Evolutionary conservation across 2,113 vertebrate genomes (phyloP), one percentile per base, ranked within the genome.

Genomic region (Fulica atra): DNA sequence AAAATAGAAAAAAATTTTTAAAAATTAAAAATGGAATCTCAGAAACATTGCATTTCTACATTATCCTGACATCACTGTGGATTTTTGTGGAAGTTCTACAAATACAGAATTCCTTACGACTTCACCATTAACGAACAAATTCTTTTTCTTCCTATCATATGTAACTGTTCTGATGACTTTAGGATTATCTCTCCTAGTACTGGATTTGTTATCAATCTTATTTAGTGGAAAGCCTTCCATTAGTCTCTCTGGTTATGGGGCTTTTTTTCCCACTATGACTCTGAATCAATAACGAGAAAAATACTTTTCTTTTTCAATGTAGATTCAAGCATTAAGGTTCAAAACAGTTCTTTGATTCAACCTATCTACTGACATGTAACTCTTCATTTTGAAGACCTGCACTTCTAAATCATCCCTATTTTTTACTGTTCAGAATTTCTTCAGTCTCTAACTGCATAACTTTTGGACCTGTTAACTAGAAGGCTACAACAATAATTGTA

Each of bases 401-500:
- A 40, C 11, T 57, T 61, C 26, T 65, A 86, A 72, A 53, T 57
- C 20, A 69, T 60, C 29, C 20, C 50, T 69, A n/a, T 38, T 21
- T 70, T 6, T 0, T 48, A 20, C 38, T 65, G 3, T 20, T 79
- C 25, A 81, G 33, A 93, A 89, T 53, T 4, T 16, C 50, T 82
- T 82, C 59, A 44, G 35, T 15, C 13, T 57, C 53, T 76, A 53
- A 48, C 0, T 23, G 25, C 29, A 0, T 11, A 36, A 24, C 2
- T 51, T 78, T 54, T 35, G 16, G 35, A 73, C 26, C 11, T n/a
- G 6, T 12, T 90, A 56, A 48, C 13, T 19, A 74, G 60, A 87
- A 81, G 86, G 13, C 19, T 78, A 48, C 1, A 1, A 44, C 2
- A 48, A 36, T 0, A 36, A 10, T 11, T 77, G 31, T 16, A 76